Evolutionary conservation across 2,113 vertebrate species (phyloP).

Genomic region (Eidolon helvum): DNA sequence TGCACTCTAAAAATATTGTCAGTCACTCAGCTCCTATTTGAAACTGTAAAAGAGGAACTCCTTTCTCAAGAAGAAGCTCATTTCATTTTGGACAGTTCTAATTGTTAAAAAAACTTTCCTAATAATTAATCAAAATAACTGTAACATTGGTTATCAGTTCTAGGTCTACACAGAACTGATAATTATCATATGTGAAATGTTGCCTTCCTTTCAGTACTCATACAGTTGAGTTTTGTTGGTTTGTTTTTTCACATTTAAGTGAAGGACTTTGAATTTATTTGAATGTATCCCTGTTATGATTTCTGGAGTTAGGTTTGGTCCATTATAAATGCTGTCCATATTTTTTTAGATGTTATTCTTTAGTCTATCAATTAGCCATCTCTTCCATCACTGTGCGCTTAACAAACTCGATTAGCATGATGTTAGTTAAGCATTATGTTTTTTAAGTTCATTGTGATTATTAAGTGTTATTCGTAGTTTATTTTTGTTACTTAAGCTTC

Average conservation of each 20-base stretch:
- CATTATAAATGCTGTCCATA: neutral
- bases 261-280: neutral
- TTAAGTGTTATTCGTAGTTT: neutral
- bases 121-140: neutral
- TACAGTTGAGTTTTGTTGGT: neutral
- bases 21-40: neutral
- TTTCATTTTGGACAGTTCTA: neutral
- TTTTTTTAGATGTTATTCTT: neutral
- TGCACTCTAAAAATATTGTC: neutral
- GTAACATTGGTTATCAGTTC: neutral
- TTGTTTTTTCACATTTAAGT: neutral
- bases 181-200: neutral
- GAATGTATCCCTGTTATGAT: neutral
- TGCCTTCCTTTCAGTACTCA: neutral
- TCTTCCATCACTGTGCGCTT: neutral
- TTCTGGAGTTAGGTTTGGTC: constrained; percentile 8
- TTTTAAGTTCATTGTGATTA: neutral
- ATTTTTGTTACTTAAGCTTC: neutral
- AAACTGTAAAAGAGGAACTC: neutral
- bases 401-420: neutral
- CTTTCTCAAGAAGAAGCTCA: neutral
- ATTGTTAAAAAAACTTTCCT: neutral
- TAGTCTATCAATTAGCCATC: neutral
- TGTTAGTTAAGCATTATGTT: neutral
- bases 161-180: neutral